Percentiles rank a stretch among this genome's conserved stretches.
Conservation (phyloP, 2,113 vertebrate genomes). For the Chaetodon auriga region DNA sequence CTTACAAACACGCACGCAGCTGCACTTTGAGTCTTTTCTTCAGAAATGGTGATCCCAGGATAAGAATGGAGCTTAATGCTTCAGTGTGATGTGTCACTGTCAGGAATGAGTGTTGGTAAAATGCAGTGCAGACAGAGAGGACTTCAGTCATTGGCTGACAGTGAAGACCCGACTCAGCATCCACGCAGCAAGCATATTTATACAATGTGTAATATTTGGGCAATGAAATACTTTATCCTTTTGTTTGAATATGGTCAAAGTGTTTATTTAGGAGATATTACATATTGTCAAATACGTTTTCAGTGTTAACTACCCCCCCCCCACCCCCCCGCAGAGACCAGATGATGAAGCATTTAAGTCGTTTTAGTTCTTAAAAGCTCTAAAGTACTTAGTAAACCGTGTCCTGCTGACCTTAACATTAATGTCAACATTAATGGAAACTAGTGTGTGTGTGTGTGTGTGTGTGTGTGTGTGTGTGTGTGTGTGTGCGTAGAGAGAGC, state of each 20-base stretch:
- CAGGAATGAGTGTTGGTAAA: neutral
- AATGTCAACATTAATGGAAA: conserved; percentile 28
- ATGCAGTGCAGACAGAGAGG: too few species aligned
- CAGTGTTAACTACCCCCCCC: neutral
- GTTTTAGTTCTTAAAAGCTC: conserved; percentile 44
- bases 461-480: conserved; percentile 27
- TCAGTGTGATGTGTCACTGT: neutral
- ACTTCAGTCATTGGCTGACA: neutral
- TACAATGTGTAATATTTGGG: neutral
- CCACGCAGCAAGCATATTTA: too few species aligned
- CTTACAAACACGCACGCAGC: neutral
- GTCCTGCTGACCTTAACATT: conserved; percentile 51
- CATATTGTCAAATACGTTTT: neutral
- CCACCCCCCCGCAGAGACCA: neutral
- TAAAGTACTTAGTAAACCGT: conserved; percentile 28
- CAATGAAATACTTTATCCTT: neutral
- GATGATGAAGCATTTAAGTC: conserved; percentile 31
- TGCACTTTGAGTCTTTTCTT: neutral
- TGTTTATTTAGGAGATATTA: neutral
- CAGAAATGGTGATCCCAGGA: neutral
- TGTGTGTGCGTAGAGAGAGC: neutral
- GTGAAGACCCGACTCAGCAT: too few species aligned
- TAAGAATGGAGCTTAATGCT: neutral
- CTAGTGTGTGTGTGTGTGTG: conserved; percentile 24
- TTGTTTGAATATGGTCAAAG: neutral